A percentile compares a stretch with the other conserved stretches of the same genome.
Conservation (phyloP, 2,113 vertebrate species). For the Corapipo altera region DNA sequence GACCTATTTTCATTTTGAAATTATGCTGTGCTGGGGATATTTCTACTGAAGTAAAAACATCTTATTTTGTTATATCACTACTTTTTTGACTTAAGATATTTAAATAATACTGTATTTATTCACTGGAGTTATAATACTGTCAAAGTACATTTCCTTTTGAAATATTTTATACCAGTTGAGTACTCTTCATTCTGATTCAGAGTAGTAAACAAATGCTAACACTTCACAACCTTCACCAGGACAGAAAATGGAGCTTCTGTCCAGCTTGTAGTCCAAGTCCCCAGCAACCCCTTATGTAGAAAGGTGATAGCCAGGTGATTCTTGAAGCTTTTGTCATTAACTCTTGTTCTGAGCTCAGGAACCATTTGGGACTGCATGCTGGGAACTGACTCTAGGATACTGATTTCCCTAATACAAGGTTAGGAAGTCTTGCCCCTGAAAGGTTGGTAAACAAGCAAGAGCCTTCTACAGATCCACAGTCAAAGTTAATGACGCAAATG, state of each 20-base stretch:
- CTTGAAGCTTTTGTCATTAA: background rate
- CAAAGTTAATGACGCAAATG: background rate
- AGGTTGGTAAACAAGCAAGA: background rate
- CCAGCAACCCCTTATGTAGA: fast-evolving
- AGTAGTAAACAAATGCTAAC: background rate
- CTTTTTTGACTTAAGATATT: background rate
- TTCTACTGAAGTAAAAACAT: background rate
- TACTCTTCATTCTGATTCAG: background rate
- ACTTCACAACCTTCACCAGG: background rate
- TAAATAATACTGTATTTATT: background rate
- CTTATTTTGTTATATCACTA: background rate
- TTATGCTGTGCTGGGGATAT: background rate
- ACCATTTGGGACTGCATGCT: background rate
- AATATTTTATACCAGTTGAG: background rate
- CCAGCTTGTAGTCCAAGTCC: background rate
- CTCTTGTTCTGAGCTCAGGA: background rate
- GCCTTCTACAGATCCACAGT: background rate
- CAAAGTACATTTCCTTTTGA: background rate
- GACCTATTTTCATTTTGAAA: background rate
- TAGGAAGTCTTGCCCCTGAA: background rate
- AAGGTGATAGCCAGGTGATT: fast-evolving
- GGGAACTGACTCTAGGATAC: background rate
- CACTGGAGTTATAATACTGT: background rate
- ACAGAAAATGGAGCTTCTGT: background rate
- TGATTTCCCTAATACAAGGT: background rate